Evolutionary conservation across 2,888 invertebrate species (phyloP), one percentile per base, ranked within the genome.

Genomic region (Myopa tessellatipennis): DNA sequence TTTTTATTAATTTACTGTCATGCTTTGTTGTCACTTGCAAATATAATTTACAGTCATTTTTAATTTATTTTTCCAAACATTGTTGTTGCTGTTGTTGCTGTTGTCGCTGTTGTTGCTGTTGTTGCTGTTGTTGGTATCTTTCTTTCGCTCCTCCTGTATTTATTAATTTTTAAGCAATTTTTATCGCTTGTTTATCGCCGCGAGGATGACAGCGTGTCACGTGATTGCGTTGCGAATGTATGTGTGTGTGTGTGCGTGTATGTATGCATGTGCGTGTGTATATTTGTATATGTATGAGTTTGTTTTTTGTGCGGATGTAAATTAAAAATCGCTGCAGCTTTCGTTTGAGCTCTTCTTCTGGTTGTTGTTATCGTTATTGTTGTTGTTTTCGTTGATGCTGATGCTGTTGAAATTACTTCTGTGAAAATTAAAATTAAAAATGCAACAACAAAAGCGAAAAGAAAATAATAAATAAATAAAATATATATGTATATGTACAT

Each of bases 141-240:
- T 18, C 40, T 52, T 65, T 36, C 26, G 10, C 55, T 67, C 6
- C 36, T 7, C 12, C 26, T 14, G 83, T 82, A 82, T 83, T 85
- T 83, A 85, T 85, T 84, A 83, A 85, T 83, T 85, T 85, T 85
- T 81, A 80, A 84, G 75, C 75, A 75, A 83, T 83, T 83, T 84
- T 81, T 84, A 83, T 83, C 81, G 83, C 81, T 83, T 83, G 83
- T 83, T 82, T 85, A 85, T 85, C 84, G 83, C 70, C 77, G 83
- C 79, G 80, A 55, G 58, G 69, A 75, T 75, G 75, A 75, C 75
- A 73, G 52, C 70, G 52, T 75, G 69, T 69, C 75, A 75, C 75
- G 58, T 75, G 75, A 69, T 75, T 60, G 68, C 38, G 45, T 45
- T 38, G 8, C 55, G 3, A 34, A n/a, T 58, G 58, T 58, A n/a